These are phyloP conservation scores for Rhagium mordax DNA, from an alignment of 2,888 invertebrate species.

Conservation along the genomic window DNA sequence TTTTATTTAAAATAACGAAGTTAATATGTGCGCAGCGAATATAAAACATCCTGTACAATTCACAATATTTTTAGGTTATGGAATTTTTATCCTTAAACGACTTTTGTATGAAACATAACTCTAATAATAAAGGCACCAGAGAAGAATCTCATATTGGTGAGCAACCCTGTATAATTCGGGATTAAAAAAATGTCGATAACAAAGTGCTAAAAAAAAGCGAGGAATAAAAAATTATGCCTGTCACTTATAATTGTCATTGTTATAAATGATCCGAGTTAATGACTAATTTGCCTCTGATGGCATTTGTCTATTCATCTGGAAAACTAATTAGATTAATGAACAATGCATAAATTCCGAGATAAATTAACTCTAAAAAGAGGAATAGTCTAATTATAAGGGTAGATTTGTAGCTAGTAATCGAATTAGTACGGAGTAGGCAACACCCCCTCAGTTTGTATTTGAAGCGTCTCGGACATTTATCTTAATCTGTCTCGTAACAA, in stretches of 20 bases:
- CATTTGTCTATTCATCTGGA: neutral
- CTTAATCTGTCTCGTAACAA: slow-evolving; percentile 35
- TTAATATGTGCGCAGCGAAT: no score
- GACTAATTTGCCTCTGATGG: neutral
- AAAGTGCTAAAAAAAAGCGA: no score
- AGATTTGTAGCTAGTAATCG: slow-evolving; percentile 20
- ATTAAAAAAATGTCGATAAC: no score
- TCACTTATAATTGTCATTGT: neutral
- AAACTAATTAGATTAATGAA: slow-evolving; percentile 10
- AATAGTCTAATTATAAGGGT: slow-evolving; percentile 25
- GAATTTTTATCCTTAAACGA: no score
- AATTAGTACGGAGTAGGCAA: slow-evolving; percentile 14
- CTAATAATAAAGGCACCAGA: no score
- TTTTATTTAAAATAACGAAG: no score
- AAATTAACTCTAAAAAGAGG: slow-evolving; percentile 16
- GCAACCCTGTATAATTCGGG: no score
- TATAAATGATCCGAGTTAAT: neutral
- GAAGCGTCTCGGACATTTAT: slow-evolving; percentile 33
- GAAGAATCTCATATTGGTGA: no score
- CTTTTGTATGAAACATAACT: no score
- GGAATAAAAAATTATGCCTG: no score
- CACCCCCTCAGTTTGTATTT: slow-evolving; percentile 13
- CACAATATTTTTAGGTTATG: no score
- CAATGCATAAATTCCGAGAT: neutral
- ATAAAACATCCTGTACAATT: no score